A percentile compares a stretch with the other conserved stretches of the same genome.
These are phyloP conservation scores for Yasuhikotakia modesta DNA, from an alignment of 2,797 vertebrate species.

Conservation along the genomic window DNA sequence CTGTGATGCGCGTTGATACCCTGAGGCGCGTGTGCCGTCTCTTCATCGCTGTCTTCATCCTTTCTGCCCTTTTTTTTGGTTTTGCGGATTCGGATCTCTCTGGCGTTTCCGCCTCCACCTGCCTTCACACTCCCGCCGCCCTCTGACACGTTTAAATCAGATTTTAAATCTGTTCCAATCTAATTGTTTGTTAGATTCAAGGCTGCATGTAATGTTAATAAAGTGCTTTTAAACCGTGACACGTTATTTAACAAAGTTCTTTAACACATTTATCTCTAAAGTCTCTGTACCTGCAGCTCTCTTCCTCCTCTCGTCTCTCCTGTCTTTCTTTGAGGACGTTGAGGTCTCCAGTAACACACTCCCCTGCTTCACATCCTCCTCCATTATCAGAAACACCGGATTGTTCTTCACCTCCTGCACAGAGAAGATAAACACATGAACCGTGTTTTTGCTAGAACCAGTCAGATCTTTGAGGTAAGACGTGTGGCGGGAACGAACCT, in stretches of 20 bases:
- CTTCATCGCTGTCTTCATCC: constrained; percentile 91
- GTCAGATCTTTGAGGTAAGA: too few relatives aligned
- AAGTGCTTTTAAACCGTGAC: too few relatives aligned
- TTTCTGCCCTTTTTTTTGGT: constrained; percentile 89
- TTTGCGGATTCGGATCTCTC: constrained; percentile 91
- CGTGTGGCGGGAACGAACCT: too few relatives aligned
- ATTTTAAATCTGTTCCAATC: too few relatives aligned
- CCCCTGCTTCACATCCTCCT: constrained; percentile 88
- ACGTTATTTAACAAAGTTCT: too few relatives aligned
- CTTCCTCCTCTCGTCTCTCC: constrained; percentile 88
- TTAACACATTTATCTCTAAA: too few relatives aligned
- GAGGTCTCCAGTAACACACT: constrained; percentile 74
- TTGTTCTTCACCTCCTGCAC: constrained; percentile 89
- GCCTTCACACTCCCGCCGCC: constrained; percentile 85
- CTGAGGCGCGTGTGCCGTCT: constrained; percentile 70
- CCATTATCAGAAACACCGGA: constrained; percentile 89
- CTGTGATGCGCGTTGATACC: constrained; percentile 61
- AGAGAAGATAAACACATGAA: background rate
- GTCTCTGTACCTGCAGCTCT: constrained; percentile 82
- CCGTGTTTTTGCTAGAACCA: too few relatives aligned
- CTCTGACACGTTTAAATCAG: too few relatives aligned
- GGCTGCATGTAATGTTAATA: too few relatives aligned
- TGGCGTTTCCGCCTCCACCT: constrained; percentile 86
- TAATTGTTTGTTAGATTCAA: too few relatives aligned
- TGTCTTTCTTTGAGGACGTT: constrained; percentile 84